Evolutionary conservation across 2,113 vertebrate species (phyloP).

Genomic region (Chelonoidis abingdonii): DNA sequence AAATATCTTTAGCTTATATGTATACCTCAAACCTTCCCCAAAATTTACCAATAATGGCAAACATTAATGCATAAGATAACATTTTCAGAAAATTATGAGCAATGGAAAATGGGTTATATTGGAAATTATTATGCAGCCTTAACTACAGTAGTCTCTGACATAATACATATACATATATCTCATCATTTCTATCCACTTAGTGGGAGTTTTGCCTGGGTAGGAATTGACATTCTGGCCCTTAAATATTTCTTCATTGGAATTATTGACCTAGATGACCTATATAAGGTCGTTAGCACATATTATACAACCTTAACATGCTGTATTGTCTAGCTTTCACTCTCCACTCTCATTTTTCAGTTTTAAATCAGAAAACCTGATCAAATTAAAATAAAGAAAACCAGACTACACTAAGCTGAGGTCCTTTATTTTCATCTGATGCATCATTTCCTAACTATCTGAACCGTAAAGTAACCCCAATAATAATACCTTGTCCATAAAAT

Average conservation of each 20-base stretch:
- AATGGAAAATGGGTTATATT: no score
- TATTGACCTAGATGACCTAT: not conserved
- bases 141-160: not conserved
- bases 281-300: not conserved
- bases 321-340: not conserved
- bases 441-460: not conserved
- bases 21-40: not conserved
- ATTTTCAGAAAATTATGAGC: not conserved
- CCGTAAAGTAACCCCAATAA: not conserved
- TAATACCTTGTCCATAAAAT: rapidly evolving
- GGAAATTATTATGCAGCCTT: not conserved
- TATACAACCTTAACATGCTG: not conserved
- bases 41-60: not conserved
- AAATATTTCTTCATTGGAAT: not conserved
- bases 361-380: not conserved
- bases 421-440: not conserved
- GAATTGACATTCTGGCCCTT: not conserved
- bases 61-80: not conserved
- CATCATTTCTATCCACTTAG: not conserved
- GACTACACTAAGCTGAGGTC: not conserved
- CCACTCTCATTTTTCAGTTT: not conserved
- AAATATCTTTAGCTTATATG: not conserved
- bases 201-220: not conserved
- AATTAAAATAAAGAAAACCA: not conserved
- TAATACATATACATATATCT: not conserved